Conservation (phyloP, 1,140 invertebrate species). For the Vanessa atalanta region DNA sequence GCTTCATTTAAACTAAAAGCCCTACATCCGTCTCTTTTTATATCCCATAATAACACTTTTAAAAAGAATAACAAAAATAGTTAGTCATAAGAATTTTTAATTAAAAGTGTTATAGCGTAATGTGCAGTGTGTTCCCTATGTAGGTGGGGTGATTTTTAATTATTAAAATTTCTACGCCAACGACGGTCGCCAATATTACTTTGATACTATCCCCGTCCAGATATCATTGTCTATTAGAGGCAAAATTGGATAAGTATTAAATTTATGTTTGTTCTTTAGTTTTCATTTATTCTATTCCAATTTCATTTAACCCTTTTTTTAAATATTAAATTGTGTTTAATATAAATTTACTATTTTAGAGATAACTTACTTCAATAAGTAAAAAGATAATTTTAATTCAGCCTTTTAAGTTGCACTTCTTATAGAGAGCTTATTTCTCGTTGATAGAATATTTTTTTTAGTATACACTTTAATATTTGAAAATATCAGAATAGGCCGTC, state of each 20-base stretch:
- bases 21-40: neutral
- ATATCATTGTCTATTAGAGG: slow-evolving; percentile 32
- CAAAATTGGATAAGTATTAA: slow-evolving; percentile 5
- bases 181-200: slow-evolving; percentile 68
- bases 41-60: slow-evolving; percentile 14
- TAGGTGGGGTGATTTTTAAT: slow-evolving; percentile 78
- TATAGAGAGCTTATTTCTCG: too few species aligned
- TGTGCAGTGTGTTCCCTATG: slow-evolving; percentile 68
- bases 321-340: neutral
- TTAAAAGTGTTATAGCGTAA: slow-evolving; percentile 76
- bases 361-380: too few species aligned
- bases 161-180: slow-evolving; percentile 75
- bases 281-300: neutral
- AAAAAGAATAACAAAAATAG: slow-evolving; percentile 34
- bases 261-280: neutral
- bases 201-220: slow-evolving; percentile 48
- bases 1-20: neutral
- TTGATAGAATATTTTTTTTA: too few species aligned
- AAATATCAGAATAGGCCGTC: slow-evolving; percentile 24
- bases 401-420: too few species aligned
- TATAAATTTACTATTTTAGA: too few species aligned
- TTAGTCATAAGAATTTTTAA: slow-evolving; percentile 58
- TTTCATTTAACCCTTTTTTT: neutral
- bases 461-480: neutral
- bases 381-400: too few species aligned